Percentiles rank a stretch among this genome's conserved stretches.
phyloP scores from a whole-genome alignment of 1,140 invertebrate species.

The Delia radicum region DNA sequence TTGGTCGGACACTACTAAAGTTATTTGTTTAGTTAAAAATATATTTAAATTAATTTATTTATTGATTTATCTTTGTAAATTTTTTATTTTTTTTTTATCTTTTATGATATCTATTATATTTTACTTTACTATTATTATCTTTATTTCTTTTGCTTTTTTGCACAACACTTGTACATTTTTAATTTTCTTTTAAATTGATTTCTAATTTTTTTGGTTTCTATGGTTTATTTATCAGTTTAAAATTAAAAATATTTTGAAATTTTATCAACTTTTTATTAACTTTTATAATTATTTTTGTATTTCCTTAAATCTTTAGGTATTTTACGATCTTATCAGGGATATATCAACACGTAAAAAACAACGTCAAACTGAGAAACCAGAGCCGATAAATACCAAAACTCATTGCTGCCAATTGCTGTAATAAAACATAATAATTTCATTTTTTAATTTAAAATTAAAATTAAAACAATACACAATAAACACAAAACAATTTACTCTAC shows the following conservation, averaged over 20 bases:
- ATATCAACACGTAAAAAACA: conserved; percentile 56
- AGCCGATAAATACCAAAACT: conserved; percentile 53
- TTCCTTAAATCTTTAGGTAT: conserved; percentile 40
- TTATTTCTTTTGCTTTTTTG: neutral
- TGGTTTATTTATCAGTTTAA: conserved; percentile 19
- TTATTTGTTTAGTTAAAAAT: no score
- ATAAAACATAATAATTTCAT: conserved; percentile 25
- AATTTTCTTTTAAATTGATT: neutral
- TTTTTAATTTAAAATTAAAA: conserved; percentile 15
- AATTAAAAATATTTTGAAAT: neutral
- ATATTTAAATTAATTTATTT: no score
- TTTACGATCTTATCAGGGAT: conserved; percentile 57
- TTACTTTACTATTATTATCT: neutral
- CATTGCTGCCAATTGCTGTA: conserved; percentile 57
- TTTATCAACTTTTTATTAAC: neutral
- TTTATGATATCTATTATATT: neutral
- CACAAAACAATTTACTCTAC: neutral
- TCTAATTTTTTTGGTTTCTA: neutral
- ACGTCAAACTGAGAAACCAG: conserved; percentile 54
- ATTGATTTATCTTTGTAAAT: no score
- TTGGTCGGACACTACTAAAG: no score
- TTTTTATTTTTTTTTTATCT: no score
- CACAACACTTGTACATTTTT: conserved; percentile 13
- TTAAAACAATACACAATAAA: neutral
- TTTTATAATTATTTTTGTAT: neutral